Conservation (phyloP, 2,113 vertebrate genomes). For the Amblyornis subalaris region DNA sequence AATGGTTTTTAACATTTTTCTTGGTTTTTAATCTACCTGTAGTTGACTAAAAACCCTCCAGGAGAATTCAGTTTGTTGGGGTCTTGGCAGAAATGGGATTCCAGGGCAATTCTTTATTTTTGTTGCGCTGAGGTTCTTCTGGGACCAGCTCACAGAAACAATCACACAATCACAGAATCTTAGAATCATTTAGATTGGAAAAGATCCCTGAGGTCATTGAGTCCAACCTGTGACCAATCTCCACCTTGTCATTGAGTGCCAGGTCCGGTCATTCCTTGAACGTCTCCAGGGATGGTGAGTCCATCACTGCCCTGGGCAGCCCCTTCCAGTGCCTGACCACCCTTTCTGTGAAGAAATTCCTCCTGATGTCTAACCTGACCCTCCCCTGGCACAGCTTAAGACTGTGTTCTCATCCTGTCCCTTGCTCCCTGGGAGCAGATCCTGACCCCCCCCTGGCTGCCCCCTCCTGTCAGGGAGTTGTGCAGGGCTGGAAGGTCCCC, state of each 20-base stretch:
- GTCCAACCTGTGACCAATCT: fast-evolving
- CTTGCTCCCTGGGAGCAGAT: not conserved
- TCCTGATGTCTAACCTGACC: not conserved
- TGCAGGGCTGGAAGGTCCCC: not conserved
- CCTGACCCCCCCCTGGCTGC: fast-evolving
- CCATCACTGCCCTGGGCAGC: no score
- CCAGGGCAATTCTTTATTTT: not conserved
- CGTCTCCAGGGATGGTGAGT: not conserved
- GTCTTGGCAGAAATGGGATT: not conserved
- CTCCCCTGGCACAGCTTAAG: not conserved
- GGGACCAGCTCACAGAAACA: not conserved
- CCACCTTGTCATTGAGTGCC: no score
- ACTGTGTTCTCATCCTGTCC: not conserved
- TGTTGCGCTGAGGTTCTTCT: not conserved
- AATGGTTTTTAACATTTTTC: not conserved
- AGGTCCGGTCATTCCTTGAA: no score
- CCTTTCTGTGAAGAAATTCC: not conserved
- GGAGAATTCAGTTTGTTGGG: not conserved
- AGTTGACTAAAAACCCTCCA: not conserved
- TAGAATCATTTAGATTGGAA: not conserved
- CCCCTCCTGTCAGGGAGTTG: not conserved
- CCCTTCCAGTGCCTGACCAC: no score
- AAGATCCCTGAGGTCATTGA: fast-evolving
- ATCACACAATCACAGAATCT: not conserved
- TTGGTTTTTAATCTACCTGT: not conserved